Evolutionary conservation across 2,113 vertebrate species (phyloP).

Genomic region (Pterophyllum scalare): DNA sequence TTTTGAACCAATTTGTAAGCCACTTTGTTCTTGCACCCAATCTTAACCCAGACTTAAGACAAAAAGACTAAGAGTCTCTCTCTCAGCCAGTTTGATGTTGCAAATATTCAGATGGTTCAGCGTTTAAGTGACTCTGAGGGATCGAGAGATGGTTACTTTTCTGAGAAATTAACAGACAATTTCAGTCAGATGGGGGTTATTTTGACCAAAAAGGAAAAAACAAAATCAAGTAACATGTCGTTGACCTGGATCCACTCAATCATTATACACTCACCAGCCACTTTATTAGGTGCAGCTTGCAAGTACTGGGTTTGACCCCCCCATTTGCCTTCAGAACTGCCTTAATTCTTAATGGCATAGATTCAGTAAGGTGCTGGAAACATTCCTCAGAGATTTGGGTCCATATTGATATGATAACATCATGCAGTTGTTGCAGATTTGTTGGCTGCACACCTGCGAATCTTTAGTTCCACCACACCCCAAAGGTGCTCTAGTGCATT

Average conservation of each 20-base stretch:
- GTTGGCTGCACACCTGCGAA: neutral
- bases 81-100: constrained; percentile 20
- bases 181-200: neutral
- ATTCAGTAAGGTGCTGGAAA: too few species aligned
- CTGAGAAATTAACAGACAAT: neutral
- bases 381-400: too few species aligned
- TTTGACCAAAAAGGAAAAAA: neutral
- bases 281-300: neutral
- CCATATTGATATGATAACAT: too few species aligned
- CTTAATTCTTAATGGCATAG: too few species aligned
- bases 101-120: constrained; percentile 3
- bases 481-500: neutral
- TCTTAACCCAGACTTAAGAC: constrained; percentile 23
- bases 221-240: neutral
- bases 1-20: constrained; percentile 48
- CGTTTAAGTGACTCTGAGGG: constrained; percentile 15
- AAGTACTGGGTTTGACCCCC: too few species aligned
- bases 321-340: too few species aligned
- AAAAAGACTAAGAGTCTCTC: constrained; percentile 20
- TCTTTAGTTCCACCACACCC: neutral
- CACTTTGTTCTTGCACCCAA: constrained; percentile 18
- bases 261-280: neutral
- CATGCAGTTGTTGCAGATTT: too few species aligned
- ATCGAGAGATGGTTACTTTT: neutral
- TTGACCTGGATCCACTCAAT: neutral